These are phyloP conservation scores for Muntiacus reevesi DNA, from an alignment of 2,113 vertebrate genomes.

Conservation along the genomic window DNA sequence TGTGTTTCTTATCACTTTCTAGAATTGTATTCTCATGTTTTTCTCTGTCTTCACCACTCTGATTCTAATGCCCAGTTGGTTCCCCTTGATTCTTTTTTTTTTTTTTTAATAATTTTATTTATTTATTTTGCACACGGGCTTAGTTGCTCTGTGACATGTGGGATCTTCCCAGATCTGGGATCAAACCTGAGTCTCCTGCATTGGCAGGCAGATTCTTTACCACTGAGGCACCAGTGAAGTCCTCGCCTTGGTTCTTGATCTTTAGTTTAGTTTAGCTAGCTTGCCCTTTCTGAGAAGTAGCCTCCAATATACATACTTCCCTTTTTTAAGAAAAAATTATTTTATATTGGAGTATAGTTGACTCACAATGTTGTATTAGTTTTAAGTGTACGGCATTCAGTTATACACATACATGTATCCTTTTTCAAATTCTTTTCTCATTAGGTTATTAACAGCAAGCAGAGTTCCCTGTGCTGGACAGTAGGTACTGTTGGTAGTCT, in stretches of 20 bases:
- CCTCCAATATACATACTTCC: neutral
- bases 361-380: neutral
- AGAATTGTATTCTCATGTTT: neutral
- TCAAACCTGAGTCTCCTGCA: neutral
- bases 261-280: neutral
- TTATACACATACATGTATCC: neutral
- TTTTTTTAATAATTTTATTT: neutral
- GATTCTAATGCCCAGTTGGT: neutral
- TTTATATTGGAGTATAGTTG: neutral
- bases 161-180: neutral
- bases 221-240: neutral
- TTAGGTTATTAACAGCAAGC: neutral
- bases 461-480: neutral
- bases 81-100: neutral
- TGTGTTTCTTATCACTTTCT: neutral
- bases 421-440: neutral
- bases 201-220: neutral
- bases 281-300: neutral
- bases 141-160: neutral
- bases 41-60: neutral
- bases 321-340: neutral
- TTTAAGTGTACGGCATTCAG: neutral
- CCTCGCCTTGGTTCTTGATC: neutral
- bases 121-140: neutral
- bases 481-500: neutral